Evolutionary conservation across 1,140 invertebrate genomes (phyloP).

Genomic region (Cydia pomonella): DNA sequence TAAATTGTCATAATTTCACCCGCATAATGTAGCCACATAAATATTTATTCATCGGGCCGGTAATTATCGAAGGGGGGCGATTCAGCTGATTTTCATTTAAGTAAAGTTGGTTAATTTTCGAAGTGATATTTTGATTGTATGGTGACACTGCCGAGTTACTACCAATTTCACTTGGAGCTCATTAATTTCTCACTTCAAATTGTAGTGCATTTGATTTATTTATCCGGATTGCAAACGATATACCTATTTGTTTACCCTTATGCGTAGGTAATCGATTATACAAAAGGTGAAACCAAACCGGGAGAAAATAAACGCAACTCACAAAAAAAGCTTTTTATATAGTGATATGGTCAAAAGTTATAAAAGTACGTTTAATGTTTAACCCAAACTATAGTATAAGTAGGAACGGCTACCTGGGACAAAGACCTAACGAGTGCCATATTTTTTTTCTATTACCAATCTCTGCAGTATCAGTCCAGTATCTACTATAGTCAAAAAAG

Average conservation of each 20-base stretch:
- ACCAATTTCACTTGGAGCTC: neutral
- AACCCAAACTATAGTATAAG: too few relatives aligned
- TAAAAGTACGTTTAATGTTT: too few relatives aligned
- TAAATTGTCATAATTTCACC: constrained; percentile 67
- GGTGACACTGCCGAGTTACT: neutral
- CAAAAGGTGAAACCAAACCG: too few relatives aligned
- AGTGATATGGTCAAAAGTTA: too few relatives aligned
- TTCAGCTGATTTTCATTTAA: constrained; percentile 2
- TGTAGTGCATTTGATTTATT: neutral
- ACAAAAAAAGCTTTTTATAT: too few relatives aligned
- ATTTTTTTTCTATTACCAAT: too few relatives aligned
- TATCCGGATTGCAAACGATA: neutral
- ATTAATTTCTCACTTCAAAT: neutral
- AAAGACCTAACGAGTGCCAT: too few relatives aligned
- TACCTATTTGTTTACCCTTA: too few relatives aligned
- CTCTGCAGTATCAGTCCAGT: too few relatives aligned
- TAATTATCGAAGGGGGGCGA: constrained; percentile 22
- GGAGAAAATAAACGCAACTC: too few relatives aligned
- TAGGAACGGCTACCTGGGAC: too few relatives aligned
- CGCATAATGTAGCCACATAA: constrained; percentile 51
- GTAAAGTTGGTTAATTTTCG: constrained; percentile 4
- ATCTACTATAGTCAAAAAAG: neutral
- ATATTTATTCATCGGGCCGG: constrained; percentile 56
- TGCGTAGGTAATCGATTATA: too few relatives aligned
- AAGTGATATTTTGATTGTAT: neutral